Percentiles rank a stretch among this genome's conserved stretches.
These are phyloP conservation scores for Leptonema lineaticorne DNA, from an alignment of 1,140 invertebrate species.

Conservation along the genomic window DNA sequence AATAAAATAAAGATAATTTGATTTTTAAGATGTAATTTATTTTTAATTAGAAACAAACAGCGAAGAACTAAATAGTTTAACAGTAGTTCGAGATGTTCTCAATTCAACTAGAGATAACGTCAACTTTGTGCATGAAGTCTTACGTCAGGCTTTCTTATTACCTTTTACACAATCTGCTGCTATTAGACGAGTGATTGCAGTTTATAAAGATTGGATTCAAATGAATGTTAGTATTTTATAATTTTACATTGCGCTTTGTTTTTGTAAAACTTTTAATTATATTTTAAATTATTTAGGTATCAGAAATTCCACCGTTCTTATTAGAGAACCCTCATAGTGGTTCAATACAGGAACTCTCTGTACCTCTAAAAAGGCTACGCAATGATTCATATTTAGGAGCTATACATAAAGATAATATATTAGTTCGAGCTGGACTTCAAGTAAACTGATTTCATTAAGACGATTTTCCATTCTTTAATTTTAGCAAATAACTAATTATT, in stretches of 20 bases:
- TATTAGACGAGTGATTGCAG: conserved; percentile 83
- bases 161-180: conserved; percentile 86
- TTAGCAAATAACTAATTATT: conserved; percentile 42
- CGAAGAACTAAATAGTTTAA: conserved; percentile 50
- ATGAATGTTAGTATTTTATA: conserved; percentile 65
- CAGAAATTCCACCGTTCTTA: conserved; percentile 83
- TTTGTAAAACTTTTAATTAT: not conserved
- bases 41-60: conserved; percentile 32
- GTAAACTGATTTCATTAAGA: conserved; percentile 45
- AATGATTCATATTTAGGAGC: conserved; percentile 83
- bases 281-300: conserved; percentile 48
- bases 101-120: conserved; percentile 89
- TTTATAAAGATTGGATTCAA: conserved; percentile 97
- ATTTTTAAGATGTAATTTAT: not conserved
- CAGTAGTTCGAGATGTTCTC: conserved; percentile 82
- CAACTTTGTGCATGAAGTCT: conserved; percentile 92
- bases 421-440: conserved; percentile 76
- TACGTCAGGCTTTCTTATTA: conserved; percentile 89
- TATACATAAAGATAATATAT: conserved; percentile 74
- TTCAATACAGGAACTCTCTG: conserved; percentile 55
- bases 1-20: not conserved
- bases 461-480: conserved; percentile 19
- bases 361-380: conserved; percentile 65
- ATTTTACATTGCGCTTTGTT: not conserved
- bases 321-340: conserved; percentile 61